phyloP scores from a whole-genome alignment of 2,797 vertebrate genomes.

The Bradypodion ventrale region DNA sequence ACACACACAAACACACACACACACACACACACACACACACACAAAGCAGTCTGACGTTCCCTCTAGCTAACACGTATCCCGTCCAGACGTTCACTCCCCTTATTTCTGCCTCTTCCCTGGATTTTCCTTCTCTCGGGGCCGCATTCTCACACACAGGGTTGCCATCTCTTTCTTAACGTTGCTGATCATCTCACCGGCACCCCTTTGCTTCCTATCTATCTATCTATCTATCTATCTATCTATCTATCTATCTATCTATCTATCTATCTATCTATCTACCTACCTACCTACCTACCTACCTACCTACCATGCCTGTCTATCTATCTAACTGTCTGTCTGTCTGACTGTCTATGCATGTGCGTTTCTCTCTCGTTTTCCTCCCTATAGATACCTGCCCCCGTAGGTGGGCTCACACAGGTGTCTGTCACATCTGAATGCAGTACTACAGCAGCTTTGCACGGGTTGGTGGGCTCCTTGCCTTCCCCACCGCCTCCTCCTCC shows the following conservation, averaged over 20 bases:
- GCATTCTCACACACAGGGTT: background rate
- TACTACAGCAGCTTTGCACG: background rate
- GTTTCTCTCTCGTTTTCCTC: rapidly evolving
- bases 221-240: background rate
- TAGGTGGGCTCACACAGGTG: too few species aligned
- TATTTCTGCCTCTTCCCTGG: too few species aligned
- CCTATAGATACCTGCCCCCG: too few species aligned
- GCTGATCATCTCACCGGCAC: background rate
- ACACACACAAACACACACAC: too few species aligned
- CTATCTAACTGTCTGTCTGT: rapidly evolving
- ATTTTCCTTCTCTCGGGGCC: background rate
- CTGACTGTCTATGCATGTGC: too few species aligned
- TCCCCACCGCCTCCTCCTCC: background rate
- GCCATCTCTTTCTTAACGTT: background rate
- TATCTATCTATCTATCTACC: rapidly evolving
- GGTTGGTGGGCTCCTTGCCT: too few species aligned
- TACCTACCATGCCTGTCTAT: too few species aligned
- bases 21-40: too few species aligned
- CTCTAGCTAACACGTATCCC: too few species aligned
- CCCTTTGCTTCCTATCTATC: rapidly evolving
- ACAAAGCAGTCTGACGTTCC: too few species aligned
- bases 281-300: rapidly evolving
- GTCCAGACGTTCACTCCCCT: too few species aligned
- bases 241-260: background rate
- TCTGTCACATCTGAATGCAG: background rate